Conservation (phyloP, 1,140 invertebrate genomes). For the Drosophila navojoa region DNA sequence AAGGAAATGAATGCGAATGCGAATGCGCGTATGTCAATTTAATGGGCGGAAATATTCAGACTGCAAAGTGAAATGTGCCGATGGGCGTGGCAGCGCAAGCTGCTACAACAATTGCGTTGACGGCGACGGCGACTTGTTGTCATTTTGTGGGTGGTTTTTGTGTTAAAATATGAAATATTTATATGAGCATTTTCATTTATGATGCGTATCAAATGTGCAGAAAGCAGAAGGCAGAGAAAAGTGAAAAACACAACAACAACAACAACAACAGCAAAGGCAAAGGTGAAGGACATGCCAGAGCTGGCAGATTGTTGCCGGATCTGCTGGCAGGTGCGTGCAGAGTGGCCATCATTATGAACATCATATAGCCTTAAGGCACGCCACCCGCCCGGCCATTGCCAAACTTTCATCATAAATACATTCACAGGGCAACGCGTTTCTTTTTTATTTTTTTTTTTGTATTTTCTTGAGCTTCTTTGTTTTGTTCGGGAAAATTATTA, state of each 20-base stretch:
- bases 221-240: slow-evolving; percentile 37
- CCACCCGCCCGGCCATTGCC: slow-evolving; percentile 1
- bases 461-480: slow-evolving; percentile 47
- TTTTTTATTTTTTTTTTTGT: slow-evolving; percentile 16
- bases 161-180: slow-evolving; percentile 78
- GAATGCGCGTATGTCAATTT: slow-evolving; percentile 77
- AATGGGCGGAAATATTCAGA: slow-evolving; percentile 75
- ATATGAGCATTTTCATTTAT: slow-evolving; percentile 82
- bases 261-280: slow-evolving; percentile 27
- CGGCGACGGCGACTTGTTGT: slow-evolving; percentile 36
- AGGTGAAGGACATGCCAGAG: slow-evolving; percentile 55
- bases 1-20: slow-evolving; percentile 75
- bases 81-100: slow-evolving; percentile 24
- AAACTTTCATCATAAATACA: slow-evolving; percentile 74
- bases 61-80: slow-evolving; percentile 45
- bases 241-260: slow-evolving; percentile 14
- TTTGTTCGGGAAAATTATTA: slow-evolving; percentile 72
- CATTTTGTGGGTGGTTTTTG: slow-evolving; percentile 37
- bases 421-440: slow-evolving; percentile 1
- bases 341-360: slow-evolving; percentile 77
- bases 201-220: slow-evolving; percentile 77
- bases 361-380: slow-evolving; percentile 44
- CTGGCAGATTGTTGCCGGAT: not conserved
- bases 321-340: slow-evolving; percentile 64
- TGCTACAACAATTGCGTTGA: slow-evolving; percentile 18